These are phyloP conservation scores for Acronicta psi DNA, from an alignment of 2,888 invertebrate species.

Conservation along the genomic window DNA sequence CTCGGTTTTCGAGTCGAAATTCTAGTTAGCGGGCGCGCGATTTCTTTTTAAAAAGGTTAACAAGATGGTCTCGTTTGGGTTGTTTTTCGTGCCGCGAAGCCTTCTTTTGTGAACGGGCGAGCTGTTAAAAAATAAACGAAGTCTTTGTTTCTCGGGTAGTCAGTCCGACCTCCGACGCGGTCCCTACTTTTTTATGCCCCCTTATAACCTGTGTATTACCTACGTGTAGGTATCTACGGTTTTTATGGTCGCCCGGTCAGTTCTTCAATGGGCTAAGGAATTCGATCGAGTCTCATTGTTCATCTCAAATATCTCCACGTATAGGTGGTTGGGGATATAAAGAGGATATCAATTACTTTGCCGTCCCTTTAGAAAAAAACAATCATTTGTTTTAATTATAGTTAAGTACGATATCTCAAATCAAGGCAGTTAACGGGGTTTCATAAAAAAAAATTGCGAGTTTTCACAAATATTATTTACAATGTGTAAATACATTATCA, in stretches of 20 bases:
- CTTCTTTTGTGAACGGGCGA: conserved; percentile 88
- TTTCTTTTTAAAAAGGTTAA: conserved; percentile 89
- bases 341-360: conserved; percentile 72
- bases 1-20: conserved; percentile 88
- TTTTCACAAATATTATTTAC: conserved; percentile 12
- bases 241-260: conserved; percentile 88
- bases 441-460: conserved; percentile 10
- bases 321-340: conserved; percentile 65
- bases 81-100: conserved; percentile 86
- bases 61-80: conserved; percentile 87
- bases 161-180: conserved; percentile 88
- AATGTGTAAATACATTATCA: conserved; percentile 4
- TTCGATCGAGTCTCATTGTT: conserved; percentile 87
- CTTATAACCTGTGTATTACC: conserved; percentile 89
- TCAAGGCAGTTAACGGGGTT: conserved; percentile 49
- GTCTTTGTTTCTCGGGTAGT: conserved; percentile 89
- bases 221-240: conserved; percentile 89
- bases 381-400: conserved; percentile 65
- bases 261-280: conserved; percentile 89
- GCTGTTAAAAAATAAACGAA: conserved; percentile 89
- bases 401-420: conserved; percentile 61
- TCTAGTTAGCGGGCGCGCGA: conserved; percentile 87
- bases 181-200: conserved; percentile 87
- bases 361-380: conserved; percentile 62
- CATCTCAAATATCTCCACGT: conserved; percentile 74